These are phyloP conservation scores for Podargus strigoides DNA, from an alignment of 2,797 vertebrate species.

Conservation along the genomic window DNA sequence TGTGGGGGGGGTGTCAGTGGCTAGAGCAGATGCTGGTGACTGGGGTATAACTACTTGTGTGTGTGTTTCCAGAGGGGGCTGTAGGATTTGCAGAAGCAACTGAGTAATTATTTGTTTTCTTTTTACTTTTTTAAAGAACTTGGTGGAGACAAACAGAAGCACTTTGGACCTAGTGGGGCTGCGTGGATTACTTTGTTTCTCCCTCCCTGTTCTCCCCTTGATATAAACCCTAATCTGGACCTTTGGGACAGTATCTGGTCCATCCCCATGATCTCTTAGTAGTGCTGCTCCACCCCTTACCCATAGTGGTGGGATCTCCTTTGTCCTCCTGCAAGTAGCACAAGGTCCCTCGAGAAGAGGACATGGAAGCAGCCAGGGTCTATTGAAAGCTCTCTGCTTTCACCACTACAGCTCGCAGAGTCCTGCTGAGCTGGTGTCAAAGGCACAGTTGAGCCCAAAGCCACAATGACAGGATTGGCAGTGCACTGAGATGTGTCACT, in stretches of 20 bases:
- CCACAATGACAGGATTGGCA: fast-evolving
- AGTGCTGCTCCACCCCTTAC: background rate
- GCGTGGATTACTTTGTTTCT: background rate
- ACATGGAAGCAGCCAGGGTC: background rate
- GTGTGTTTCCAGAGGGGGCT: background rate
- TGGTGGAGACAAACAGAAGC: background rate
- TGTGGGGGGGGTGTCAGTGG: background rate
- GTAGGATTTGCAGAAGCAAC: background rate
- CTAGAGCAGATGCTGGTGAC: background rate
- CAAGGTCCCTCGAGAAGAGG: background rate
- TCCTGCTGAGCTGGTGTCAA: background rate
- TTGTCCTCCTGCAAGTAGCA: background rate
- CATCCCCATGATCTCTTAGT: background rate
- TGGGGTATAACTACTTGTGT: background rate
- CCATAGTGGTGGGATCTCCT: background rate
- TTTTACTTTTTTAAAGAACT: background rate
- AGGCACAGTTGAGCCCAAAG: background rate
- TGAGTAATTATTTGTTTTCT: background rate
- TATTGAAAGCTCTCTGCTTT: background rate
- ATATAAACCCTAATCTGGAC: background rate
- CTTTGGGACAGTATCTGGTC: background rate
- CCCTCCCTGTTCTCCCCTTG: background rate
- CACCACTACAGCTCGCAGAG: fast-evolving
- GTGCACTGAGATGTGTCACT: background rate
- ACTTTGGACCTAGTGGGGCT: background rate